Evolutionary conservation across 2,113 vertebrate genomes (phyloP).

Genomic region (Upupa epops): DNA sequence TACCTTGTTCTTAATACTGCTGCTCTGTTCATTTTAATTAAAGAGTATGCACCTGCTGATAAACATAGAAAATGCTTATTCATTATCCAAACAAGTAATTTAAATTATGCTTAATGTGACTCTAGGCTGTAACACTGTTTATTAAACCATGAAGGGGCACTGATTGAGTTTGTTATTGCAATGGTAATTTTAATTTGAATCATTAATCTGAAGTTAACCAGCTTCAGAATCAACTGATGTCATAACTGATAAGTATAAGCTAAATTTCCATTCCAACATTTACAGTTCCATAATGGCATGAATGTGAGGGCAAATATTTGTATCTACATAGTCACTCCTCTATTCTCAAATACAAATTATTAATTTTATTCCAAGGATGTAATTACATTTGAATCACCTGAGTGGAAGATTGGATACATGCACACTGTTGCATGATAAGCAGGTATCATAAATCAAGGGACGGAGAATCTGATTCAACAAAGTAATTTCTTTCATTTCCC

Average conservation of each 20-base stretch:
- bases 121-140: neutral
- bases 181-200: neutral
- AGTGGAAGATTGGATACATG: neutral
- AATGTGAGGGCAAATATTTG: neutral
- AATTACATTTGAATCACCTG: neutral
- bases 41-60: neutral
- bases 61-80: neutral
- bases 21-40: slow-evolving; percentile 5
- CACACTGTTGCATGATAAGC: neutral
- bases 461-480: neutral
- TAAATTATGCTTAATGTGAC: neutral
- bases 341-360: neutral
- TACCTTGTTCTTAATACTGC: neutral
- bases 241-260: neutral
- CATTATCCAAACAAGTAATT: neutral
- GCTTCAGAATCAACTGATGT: neutral
- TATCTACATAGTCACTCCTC: neutral
- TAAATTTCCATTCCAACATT: neutral
- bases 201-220: neutral
- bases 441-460: neutral
- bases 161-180: neutral
- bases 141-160: neutral
- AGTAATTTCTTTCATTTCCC: neutral
- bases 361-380: neutral
- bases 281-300: neutral